phyloP scores from a whole-genome alignment of 2,888 invertebrate species.

The Ophonus ardosiacus region DNA sequence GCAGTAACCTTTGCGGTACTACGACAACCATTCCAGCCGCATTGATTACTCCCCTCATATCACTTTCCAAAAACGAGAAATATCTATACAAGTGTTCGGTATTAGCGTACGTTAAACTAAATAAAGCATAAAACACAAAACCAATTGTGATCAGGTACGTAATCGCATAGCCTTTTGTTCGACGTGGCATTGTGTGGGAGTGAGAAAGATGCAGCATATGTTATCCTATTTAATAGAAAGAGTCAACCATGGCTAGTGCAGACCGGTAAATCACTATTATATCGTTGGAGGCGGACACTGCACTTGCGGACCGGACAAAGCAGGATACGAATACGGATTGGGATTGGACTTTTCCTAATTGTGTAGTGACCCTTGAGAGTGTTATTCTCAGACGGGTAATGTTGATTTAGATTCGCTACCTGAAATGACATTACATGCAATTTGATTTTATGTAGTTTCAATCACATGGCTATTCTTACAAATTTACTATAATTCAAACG shows the following conservation, averaged over 20 bases:
- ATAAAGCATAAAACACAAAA: conserved; percentile 39
- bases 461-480: background rate
- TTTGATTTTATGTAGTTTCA: background rate
- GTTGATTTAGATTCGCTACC: conserved; percentile 6
- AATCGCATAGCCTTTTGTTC: conserved; percentile 28
- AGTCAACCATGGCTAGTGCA: background rate
- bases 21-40: background rate
- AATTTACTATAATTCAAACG: background rate
- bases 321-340: conserved; percentile 13
- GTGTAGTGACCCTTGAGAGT: conserved; percentile 18
- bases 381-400: conserved; percentile 10
- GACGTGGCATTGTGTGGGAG: conserved; percentile 5
- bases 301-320: conserved; percentile 22
- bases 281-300: conserved; percentile 35
- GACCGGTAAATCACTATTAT: conserved; percentile 42
- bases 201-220: background rate
- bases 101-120: conserved; percentile 40
- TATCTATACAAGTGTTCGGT: conserved; percentile 40
- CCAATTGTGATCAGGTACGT: conserved; percentile 44
- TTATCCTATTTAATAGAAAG: background rate
- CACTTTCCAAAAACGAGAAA: background rate
- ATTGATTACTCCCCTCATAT: background rate
- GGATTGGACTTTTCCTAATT: conserved; percentile 31
- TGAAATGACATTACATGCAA: background rate
- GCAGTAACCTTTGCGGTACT: no score